phyloP scores from a whole-genome alignment of 64 coral and sea anemone species.

The Stylophora pistillata region DNA sequence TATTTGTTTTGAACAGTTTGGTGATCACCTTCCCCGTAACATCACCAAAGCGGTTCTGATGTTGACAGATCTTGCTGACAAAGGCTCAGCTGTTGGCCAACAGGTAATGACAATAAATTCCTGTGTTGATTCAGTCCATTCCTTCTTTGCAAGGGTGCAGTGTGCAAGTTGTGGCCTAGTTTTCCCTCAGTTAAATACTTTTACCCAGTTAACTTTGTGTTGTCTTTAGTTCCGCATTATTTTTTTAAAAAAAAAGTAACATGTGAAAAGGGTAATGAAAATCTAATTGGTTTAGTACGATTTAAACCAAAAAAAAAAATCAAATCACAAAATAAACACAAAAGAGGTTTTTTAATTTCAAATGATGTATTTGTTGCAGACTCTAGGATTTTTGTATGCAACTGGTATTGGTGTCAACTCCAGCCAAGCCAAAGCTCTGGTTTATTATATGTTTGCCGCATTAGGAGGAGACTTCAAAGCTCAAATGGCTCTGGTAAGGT shows the following conservation, averaged over 20 bases:
- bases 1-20: conserved; percentile 79
- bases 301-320: too few relatives aligned
- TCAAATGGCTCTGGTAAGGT: conserved; percentile 89
- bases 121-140: too few relatives aligned
- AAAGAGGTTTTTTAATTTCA: too few relatives aligned
- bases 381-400: conserved; percentile 88
- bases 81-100: conserved; percentile 86
- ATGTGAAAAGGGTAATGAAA: too few relatives aligned
- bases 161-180: too few relatives aligned
- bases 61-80: conserved; percentile 67
- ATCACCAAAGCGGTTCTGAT: conserved; percentile 85
- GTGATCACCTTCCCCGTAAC: conserved; percentile 85
- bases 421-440: conserved; percentile 96
- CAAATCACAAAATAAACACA: too few relatives aligned
- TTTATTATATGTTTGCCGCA: conserved; percentile 92
- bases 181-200: too few relatives aligned
- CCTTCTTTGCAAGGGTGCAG: too few relatives aligned
- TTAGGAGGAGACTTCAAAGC: conserved; percentile 87
- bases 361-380: conserved; percentile 25
- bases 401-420: conserved; percentile 93
- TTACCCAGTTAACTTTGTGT: too few relatives aligned
- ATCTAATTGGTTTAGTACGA: too few relatives aligned
- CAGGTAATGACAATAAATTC: conserved; percentile 59
- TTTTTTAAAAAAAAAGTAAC: too few relatives aligned
- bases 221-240: too few relatives aligned